These are phyloP conservation scores for Otolemur garnettii DNA, from an alignment of 2,113 vertebrate species.

Conservation along the genomic window DNA sequence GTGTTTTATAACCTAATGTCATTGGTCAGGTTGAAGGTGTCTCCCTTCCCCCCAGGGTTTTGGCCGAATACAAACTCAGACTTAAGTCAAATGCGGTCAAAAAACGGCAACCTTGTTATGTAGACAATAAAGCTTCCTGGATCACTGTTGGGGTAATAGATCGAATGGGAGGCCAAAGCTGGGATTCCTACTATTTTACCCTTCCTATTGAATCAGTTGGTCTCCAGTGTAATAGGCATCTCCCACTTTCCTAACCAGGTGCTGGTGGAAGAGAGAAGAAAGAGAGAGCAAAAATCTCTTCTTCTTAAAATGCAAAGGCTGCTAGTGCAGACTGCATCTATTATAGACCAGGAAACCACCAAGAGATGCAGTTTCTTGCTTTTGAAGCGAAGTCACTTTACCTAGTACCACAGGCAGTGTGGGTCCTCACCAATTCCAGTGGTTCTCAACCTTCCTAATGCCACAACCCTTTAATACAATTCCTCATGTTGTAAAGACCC, in stretches of 20 bases:
- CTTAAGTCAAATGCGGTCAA: background rate
- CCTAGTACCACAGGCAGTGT: background rate
- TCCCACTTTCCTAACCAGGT: background rate
- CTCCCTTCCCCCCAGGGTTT: background rate
- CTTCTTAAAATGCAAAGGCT: background rate
- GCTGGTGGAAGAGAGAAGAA: background rate
- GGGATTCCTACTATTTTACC: background rate
- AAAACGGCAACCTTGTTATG: background rate
- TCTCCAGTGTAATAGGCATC: background rate
- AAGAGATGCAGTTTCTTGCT: background rate
- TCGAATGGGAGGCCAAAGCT: background rate
- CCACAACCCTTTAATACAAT: no score
- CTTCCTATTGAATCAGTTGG: background rate
- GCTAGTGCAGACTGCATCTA: background rate
- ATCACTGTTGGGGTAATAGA: background rate
- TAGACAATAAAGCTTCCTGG: background rate
- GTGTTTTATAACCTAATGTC: background rate
- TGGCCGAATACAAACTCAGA: background rate
- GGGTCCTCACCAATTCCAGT: background rate
- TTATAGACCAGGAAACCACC: background rate
- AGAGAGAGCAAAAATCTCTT: background rate
- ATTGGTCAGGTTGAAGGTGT: background rate
- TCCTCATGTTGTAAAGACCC: no score
- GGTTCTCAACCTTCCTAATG: no score
- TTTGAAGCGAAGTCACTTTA: constrained; percentile 13